Base-by-base conservation (phyloP, 2,797 vertebrate species). In the Centropyge bicolor region DNA sequence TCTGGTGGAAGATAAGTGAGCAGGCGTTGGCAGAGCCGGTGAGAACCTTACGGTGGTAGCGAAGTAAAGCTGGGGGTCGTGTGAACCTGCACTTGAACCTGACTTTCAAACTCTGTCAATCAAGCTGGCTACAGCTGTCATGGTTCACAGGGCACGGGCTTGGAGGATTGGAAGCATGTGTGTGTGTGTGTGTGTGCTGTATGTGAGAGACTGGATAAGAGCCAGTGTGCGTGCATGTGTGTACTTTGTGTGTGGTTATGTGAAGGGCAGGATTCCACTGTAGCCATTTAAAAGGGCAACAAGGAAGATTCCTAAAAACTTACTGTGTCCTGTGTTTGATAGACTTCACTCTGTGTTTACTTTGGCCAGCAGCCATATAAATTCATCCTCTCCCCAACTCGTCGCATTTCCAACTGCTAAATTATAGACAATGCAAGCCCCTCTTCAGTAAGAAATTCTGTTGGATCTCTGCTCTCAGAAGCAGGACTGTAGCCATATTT, bases 61-160 rank as follows among this genome's bases (percentile, higher is more conserved):
- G 19, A 36, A 84, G 88, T 61, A 87, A 78, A 35, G 72, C 87
- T 80, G 78, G 70, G 77, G 83, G 91, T 86, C 67, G 67, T 73
- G 86, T 87, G 85, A 91, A 90, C 91, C 87, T 82, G 89, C 83
- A 87, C 89, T 90, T 89, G 88, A 90, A 91, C 90, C 89, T 89
- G 90, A 91, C 90, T 91, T 88, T 88, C 88, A 89, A 89, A 86
- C 85, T 85, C 91, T 91, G 92, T 92, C 93, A 93, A 82, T 94
- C 93, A 94, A 86, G 80, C 83, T 68, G 78, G 78, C 83, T 86
- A 83, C 88, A 90, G 89, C 92, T 93, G 91, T 91, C 90, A 90
- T 49, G 91, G 91, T 93, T 93, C 90, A 92, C 74, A 80, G 91
- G 89, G 83, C 87, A 82, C 24, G 10, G 49, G 78, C 83, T 62